Conservation (phyloP, 2,113 vertebrate genomes). For the Pycnonotus jocosus region DNA sequence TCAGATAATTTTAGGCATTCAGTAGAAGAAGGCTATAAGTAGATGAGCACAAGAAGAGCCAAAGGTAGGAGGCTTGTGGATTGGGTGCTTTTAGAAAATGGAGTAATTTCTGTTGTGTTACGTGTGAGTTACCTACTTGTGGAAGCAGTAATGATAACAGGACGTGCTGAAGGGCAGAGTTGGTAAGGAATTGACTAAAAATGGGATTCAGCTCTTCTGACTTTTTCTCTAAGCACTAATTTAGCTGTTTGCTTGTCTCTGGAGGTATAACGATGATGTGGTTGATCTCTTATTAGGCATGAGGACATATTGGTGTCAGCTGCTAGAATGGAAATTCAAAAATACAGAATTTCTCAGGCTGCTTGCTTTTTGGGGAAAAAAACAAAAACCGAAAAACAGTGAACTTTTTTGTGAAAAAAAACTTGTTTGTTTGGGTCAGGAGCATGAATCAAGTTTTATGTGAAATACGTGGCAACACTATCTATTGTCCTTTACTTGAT, state of each 20-base stretch:
- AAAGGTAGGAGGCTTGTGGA: constrained; percentile 9
- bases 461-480: not conserved
- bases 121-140: not conserved
- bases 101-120: not conserved
- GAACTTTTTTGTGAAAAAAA: not conserved
- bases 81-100: not conserved
- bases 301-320: not conserved
- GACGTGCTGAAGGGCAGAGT: not conserved
- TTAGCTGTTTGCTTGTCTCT: not conserved
- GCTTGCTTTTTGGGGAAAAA: not conserved
- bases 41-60: not conserved
- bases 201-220: not conserved
- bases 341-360: not conserved
- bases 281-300: not conserved
- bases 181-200: not conserved
- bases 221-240: not conserved
- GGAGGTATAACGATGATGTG: not conserved
- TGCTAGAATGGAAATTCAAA: not conserved
- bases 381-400: not conserved
- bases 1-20: constrained; percentile 34
- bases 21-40: constrained; percentile 50
- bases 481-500: not conserved
- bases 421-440: not conserved
- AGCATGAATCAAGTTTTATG: not conserved
- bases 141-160: not conserved